Conservation (phyloP, 2,797 vertebrate species). For the Sardinella longiceps region DNA sequence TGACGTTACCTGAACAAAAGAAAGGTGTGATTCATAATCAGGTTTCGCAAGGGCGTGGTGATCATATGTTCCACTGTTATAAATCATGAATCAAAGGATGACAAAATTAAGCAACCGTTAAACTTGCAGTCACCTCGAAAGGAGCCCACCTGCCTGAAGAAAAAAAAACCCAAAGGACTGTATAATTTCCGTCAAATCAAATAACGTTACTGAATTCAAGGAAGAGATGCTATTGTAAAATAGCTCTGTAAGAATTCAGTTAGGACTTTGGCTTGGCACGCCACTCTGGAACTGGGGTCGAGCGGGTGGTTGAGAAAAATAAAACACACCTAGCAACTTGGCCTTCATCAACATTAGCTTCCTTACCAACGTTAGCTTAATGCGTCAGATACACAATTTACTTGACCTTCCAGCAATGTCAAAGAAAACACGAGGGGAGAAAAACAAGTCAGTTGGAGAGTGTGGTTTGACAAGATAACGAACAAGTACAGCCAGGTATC, state of each 20-base stretch:
- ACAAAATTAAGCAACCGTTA: not conserved
- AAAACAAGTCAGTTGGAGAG: not conserved
- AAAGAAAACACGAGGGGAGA: not conserved
- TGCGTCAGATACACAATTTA: not conserved
- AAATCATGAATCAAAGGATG: not conserved
- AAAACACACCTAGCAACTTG: constrained; percentile 18
- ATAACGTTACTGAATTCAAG: no score
- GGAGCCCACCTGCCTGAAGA: no score
- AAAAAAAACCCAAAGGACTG: no score
- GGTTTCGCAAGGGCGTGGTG: not conserved
- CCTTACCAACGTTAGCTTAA: not conserved
- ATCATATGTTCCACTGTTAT: not conserved
- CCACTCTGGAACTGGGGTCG: not conserved
- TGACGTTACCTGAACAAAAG: not conserved
- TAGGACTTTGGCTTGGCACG: not conserved
- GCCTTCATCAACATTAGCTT: constrained; percentile 18
- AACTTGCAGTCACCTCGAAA: not conserved
- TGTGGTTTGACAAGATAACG: not conserved
- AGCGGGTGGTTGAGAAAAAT: not conserved
- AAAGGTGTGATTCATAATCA: constrained; percentile 13
- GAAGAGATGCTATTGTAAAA: not conserved
- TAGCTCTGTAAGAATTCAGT: not conserved
- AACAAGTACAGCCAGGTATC: not conserved
- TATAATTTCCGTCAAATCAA: no score
- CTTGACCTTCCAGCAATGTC: constrained; percentile 3